These are phyloP conservation scores for Apaloderma vittatum DNA, from an alignment of 2,113 vertebrate species.

Conservation along the genomic window DNA sequence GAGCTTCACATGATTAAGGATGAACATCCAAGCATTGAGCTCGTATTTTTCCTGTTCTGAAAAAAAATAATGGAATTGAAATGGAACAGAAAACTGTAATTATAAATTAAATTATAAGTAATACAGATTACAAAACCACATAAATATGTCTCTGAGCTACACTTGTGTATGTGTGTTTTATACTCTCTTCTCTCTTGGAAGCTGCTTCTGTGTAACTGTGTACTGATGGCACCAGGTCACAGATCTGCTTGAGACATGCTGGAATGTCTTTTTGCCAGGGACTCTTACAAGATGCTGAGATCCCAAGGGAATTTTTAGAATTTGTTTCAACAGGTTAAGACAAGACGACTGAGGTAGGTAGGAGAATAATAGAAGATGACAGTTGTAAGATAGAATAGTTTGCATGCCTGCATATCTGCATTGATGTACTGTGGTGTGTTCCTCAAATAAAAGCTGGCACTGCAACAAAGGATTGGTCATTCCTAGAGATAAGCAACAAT, in stretches of 20 bases:
- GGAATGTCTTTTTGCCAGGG: neutral
- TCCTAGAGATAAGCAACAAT: neutral
- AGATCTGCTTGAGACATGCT: neutral
- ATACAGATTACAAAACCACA: neutral
- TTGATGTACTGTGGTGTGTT: neutral
- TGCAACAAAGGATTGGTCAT: neutral
- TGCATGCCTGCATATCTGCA: neutral
- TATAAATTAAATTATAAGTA: neutral
- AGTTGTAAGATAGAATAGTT: neutral
- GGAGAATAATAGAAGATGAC: neutral
- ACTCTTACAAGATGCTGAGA: neutral
- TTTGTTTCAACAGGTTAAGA: neutral
- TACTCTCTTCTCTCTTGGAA: neutral
- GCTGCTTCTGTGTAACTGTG: neutral
- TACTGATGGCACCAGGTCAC: neutral
- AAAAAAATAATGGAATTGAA: neutral
- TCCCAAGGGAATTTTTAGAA: neutral
- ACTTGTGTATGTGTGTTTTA: neutral
- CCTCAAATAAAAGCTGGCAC: conserved; percentile 6
- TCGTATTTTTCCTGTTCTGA: neutral
- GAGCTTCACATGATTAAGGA: neutral
- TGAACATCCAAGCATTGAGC: neutral
- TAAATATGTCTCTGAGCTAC: neutral
- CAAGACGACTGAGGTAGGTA: neutral
- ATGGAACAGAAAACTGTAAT: neutral